These are phyloP conservation scores for Linyphia triangularis DNA, from an alignment of 2,888 invertebrate species.

Conservation along the genomic window DNA sequence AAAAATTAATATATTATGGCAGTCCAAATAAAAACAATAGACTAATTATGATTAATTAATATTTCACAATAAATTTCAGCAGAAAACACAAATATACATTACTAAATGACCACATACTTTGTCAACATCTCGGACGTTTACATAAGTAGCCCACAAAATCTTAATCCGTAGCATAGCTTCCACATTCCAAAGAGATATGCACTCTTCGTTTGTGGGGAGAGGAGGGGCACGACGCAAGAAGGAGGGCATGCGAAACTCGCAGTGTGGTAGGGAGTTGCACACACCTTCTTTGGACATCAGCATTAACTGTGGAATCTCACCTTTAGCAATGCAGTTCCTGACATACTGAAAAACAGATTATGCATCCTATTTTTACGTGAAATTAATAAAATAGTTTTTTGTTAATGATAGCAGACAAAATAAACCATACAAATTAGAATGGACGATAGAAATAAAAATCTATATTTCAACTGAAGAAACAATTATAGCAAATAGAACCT, in stretches of 20 bases:
- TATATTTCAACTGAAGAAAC: no score
- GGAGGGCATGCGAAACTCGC: slow-evolving; percentile 80
- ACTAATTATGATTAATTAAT: no score
- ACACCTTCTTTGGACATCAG: slow-evolving; percentile 80
- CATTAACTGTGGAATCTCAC: slow-evolving; percentile 81
- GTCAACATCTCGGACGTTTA: slow-evolving; percentile 82
- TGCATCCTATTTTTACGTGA: not conserved
- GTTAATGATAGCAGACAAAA: no score
- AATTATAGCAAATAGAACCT: no score
- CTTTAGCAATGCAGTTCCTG: slow-evolving; percentile 80
- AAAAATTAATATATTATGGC: no score
- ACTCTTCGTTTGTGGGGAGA: slow-evolving; percentile 77
- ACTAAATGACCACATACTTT: slow-evolving; percentile 78
- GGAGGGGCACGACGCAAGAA: slow-evolving; percentile 77
- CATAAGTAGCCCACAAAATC: slow-evolving; percentile 81
- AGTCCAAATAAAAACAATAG: no score
- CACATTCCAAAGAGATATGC: slow-evolving; percentile 80
- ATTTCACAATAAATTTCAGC: no score
- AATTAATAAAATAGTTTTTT: not conserved
- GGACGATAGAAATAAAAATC: no score
- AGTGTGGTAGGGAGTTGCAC: slow-evolving; percentile 80
- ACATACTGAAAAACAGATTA: slow-evolving; percentile 80
- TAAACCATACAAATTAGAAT: no score
- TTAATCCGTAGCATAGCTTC: slow-evolving; percentile 80
- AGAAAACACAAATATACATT: not conserved